Conservation (phyloP, 30 jellyfish, hydroid and myxozoan species). For the Turritopsis rubra region DNA sequence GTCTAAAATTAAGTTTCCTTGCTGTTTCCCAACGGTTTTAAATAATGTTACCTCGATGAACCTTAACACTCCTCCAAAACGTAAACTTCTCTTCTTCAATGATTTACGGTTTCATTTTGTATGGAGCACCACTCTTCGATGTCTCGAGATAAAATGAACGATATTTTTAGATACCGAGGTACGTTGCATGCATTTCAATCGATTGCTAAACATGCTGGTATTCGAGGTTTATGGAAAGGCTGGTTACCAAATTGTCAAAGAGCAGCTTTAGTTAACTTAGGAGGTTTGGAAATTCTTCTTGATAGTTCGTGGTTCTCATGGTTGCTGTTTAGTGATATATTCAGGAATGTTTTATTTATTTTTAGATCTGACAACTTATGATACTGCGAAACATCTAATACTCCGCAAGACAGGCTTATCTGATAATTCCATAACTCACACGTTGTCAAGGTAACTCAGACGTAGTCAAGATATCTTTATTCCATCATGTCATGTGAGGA, state of each 20-base stretch:
- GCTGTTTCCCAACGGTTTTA: no score
- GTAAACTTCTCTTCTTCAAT: no score
- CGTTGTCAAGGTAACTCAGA: conserved; percentile 72
- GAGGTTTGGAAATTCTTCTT: conserved; percentile 51
- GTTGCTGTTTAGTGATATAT: neutral
- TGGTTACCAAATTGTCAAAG: conserved; percentile 95
- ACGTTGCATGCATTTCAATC: conserved; percentile 65
- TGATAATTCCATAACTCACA: conserved; percentile 76
- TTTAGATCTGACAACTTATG: conserved; percentile 76
- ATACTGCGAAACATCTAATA: conserved; percentile 77
- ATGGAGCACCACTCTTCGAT: neutral
- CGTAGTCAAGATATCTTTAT: no score
- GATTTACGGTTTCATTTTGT: no score
- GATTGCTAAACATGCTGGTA: conserved; percentile 54
- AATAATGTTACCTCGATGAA: no score
- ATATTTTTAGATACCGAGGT: conserved; percentile 38
- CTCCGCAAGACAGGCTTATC: conserved; percentile 61
- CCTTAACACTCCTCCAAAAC: no score
- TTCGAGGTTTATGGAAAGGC: conserved; percentile 86
- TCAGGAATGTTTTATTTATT: neutral
- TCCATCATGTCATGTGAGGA: no score
- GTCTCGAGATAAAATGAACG: neutral
- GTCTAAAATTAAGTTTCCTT: no score
- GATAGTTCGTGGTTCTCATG: neutral
- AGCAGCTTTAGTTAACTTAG: conserved; percentile 89